Evolutionary conservation across 2,113 vertebrate species (phyloP).

Genomic region (Solenodon paradoxus): DNA sequence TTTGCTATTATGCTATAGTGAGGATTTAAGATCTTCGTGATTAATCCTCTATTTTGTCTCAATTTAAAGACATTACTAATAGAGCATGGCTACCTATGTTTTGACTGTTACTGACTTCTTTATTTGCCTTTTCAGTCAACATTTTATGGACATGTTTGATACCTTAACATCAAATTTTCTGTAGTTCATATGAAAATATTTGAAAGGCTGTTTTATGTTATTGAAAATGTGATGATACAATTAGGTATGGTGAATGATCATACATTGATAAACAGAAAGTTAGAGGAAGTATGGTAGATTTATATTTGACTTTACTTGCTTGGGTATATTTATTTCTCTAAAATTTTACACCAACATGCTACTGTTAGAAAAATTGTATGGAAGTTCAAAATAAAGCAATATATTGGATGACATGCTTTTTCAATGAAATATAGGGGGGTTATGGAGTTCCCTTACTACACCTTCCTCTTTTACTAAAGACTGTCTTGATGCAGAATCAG

Average conservation of each 20-base stretch:
- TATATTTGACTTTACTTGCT: neutral
- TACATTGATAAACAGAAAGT: neutral
- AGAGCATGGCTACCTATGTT: neutral
- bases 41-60: neutral
- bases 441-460: too few species aligned
- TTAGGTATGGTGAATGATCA: neutral
- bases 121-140: neutral
- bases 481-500: too few species aligned
- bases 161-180: neutral
- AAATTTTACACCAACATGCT: neutral
- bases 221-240: neutral
- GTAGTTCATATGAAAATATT: neutral
- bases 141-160: neutral
- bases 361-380: neutral
- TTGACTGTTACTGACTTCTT: neutral
- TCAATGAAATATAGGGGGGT: neutral
- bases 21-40: neutral
- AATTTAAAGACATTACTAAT: neutral
- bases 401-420: neutral
- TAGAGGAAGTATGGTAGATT: neutral
- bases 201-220: neutral
- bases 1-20: neutral
- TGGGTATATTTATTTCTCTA: neutral
- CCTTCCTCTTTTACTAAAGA: too few species aligned
- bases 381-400: neutral